Percentiles rank a stretch among this genome's conserved stretches.
These are phyloP conservation scores for Ceyx melanurus DNA, from an alignment of 2,113 vertebrate genomes.

Conservation along the genomic window DNA sequence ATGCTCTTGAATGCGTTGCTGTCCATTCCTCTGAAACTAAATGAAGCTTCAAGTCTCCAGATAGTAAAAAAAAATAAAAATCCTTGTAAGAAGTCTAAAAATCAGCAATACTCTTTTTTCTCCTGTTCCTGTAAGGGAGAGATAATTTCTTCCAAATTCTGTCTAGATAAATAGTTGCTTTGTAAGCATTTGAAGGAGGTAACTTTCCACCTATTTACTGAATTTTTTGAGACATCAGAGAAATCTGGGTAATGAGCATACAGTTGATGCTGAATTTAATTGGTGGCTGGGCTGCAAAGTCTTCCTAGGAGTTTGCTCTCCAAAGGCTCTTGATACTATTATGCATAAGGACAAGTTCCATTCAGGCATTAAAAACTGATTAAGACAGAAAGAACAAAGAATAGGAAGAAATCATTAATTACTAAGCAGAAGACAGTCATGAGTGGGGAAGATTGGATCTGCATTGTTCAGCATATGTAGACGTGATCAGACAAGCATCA, in stretches of 20 bases:
- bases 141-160: not conserved
- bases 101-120: not conserved
- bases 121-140: not conserved
- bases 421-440: not conserved
- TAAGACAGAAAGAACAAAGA: conserved; percentile 2
- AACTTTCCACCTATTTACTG: not conserved
- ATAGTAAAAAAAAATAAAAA: not conserved
- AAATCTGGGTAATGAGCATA: not conserved
- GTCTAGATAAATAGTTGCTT: not conserved
- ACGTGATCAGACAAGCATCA: not conserved
- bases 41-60: not conserved
- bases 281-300: not conserved
- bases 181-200: not conserved
- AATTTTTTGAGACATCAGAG: not conserved
- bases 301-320: not conserved
- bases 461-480: not conserved
- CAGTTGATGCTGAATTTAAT: not conserved
- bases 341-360: not conserved
- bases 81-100: not conserved
- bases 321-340: not conserved
- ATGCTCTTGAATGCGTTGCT: not conserved
- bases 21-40: not conserved
- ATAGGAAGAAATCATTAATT: not conserved
- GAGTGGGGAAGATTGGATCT: not conserved
- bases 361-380: not conserved